Evolutionary conservation across 92 coral and sea anemone genomes (phyloP).

Genomic region (Pocillopora grandis): DNA sequence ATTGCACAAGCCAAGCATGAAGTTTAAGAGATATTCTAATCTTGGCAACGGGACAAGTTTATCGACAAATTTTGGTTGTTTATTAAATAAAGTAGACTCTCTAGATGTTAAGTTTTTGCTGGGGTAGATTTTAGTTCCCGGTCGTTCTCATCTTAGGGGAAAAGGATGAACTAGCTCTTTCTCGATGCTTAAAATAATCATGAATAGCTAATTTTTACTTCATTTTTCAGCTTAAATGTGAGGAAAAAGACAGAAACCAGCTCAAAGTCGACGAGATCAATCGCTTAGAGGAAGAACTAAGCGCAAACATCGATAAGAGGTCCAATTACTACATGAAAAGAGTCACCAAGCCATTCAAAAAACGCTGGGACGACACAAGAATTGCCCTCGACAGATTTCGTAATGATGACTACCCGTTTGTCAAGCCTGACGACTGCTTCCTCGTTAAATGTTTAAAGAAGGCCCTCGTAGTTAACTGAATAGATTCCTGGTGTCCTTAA

Average conservation of each 20-base stretch:
- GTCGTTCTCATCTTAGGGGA: too few relatives aligned
- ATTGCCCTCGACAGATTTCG: conserved; percentile 60
- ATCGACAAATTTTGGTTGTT: too few relatives aligned
- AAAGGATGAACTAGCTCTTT: too few relatives aligned
- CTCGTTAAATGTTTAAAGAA: conserved; percentile 63
- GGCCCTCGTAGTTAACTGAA: conserved; percentile 48
- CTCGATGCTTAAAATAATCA: too few relatives aligned
- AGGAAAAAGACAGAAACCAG: conserved; percentile 71
- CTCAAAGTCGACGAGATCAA: conserved; percentile 63
- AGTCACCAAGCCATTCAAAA: conserved; percentile 64
- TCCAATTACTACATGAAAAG: conserved; percentile 66
- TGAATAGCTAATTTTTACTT: not conserved
- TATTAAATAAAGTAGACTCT: too few relatives aligned
- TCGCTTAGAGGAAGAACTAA: conserved; percentile 60
- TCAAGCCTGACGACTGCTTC: conserved; percentile 76
- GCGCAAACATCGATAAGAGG: conserved; percentile 56
- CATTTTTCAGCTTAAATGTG: conserved; percentile 62
- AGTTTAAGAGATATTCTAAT: too few relatives aligned
- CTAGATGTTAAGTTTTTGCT: too few relatives aligned
- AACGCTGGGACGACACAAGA: conserved; percentile 74
- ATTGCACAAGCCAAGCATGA: too few relatives aligned
- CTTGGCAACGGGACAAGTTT: too few relatives aligned
- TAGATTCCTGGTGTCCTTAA: not conserved
- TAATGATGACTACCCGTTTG: conserved; percentile 52
- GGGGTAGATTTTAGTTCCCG: too few relatives aligned